Evolutionary conservation across 1,140 invertebrate genomes (phyloP).

Genomic region (Trachymyrmex septentrionalis): DNA sequence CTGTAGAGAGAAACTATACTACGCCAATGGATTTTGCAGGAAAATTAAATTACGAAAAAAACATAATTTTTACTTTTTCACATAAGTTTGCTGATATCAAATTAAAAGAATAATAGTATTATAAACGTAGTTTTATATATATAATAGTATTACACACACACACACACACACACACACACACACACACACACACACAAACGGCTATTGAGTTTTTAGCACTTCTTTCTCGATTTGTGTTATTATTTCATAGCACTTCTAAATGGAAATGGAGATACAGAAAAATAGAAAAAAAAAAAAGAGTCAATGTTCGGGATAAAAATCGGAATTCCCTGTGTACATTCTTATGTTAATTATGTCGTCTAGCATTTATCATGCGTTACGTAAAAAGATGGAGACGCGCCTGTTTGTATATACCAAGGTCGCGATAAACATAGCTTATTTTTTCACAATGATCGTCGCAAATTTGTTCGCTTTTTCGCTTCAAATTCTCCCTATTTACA

Average conservation of each 20-base stretch:
- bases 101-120: too few species aligned
- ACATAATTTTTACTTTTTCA: too few species aligned
- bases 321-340: conserved; percentile 43
- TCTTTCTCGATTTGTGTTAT: neutral
- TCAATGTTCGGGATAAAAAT: conserved; percentile 24
- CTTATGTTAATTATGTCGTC: conserved; percentile 40
- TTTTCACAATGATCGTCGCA: neutral
- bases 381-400: conserved; percentile 16
- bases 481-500: neutral
- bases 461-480: neutral
- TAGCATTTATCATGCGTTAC: conserved; percentile 42
- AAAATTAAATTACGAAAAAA: too few species aligned
- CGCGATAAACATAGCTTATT: neutral
- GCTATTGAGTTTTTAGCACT: neutral
- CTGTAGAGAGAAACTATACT: too few species aligned
- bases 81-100: too few species aligned
- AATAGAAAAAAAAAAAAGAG: conserved; percentile 17
- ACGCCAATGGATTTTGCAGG: too few species aligned
- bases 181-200: too few species aligned
- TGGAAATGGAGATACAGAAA: neutral
- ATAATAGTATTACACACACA: too few species aligned
- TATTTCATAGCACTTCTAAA: neutral
- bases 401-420: neutral
- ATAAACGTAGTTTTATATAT: too few species aligned
- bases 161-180: too few species aligned